Evolutionary conservation across 2,888 invertebrate genomes (phyloP).

Genomic region (Tuberolachnus salignus): DNA sequence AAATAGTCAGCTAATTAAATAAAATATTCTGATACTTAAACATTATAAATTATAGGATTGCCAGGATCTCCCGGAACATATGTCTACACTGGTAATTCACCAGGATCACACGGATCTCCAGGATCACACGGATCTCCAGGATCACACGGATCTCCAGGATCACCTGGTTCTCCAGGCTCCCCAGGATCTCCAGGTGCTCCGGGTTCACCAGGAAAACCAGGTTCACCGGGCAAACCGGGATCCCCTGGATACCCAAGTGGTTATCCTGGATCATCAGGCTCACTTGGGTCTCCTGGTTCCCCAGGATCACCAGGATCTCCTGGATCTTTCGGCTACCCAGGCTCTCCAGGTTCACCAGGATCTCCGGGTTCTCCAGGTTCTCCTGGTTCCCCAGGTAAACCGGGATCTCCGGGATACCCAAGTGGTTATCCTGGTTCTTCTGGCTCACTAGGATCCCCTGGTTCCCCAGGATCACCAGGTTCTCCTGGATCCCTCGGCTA

Average conservation of each 20-base stretch:
- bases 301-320: constrained; percentile 61
- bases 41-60: too few relatives aligned
- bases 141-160: constrained; percentile 59
- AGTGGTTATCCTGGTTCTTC: constrained; percentile 59
- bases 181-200: constrained; percentile 53
- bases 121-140: constrained; percentile 59
- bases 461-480: constrained; percentile 58
- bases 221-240: constrained; percentile 58
- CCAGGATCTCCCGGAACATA: constrained; percentile 62
- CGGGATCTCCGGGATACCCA: constrained; percentile 60
- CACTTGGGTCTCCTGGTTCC: constrained; percentile 29
- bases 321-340: constrained; percentile 61
- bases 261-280: not conserved
- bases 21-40: too few relatives aligned
- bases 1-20: not conserved
- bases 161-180: constrained; percentile 57
- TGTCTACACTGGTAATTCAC: constrained; percentile 61
- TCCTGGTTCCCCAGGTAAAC: constrained; percentile 59
- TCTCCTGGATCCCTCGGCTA: constrained; percentile 58
- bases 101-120: constrained; percentile 61
- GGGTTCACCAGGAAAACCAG: constrained; percentile 45
- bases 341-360: constrained; percentile 62
- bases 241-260: constrained; percentile 9
- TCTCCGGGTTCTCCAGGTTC: constrained; percentile 60
- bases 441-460: constrained; percentile 56